phyloP scores from a whole-genome alignment of 2,113 vertebrate genomes.

The Megaleporinus macrocephalus region DNA sequence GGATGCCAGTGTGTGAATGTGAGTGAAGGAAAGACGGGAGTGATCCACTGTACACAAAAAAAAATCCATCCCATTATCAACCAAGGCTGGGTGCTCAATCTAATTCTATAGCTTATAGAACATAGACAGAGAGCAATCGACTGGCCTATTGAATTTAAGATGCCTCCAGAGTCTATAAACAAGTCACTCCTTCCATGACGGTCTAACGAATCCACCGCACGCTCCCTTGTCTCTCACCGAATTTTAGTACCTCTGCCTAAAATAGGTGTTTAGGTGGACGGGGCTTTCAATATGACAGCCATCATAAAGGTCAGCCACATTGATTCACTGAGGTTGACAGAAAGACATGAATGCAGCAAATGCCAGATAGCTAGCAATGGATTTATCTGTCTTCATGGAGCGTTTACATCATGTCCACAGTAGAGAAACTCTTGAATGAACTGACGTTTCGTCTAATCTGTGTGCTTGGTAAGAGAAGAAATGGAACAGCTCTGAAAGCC shows the following conservation, averaged over 20 bases:
- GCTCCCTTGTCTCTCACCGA: slow-evolving; percentile 22
- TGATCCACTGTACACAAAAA: slow-evolving; percentile 17
- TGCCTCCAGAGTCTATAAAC: slow-evolving; percentile 27
- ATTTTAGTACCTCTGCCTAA: slow-evolving; percentile 17
- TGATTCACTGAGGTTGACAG: slow-evolving; percentile 37
- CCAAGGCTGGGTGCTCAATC: slow-evolving; percentile 35
- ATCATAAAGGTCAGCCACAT: slow-evolving; percentile 54
- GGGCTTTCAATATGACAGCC: slow-evolving; percentile 36
- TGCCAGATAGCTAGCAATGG: slow-evolving; percentile 41
- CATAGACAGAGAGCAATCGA: slow-evolving; percentile 6
- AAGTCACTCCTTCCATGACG: not conserved
- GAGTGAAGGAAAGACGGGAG: no score
- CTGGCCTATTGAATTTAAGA: slow-evolving; percentile 38
- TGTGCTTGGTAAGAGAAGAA: slow-evolving; percentile 24
- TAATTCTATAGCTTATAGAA: slow-evolving; percentile 22
- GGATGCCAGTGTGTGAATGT: slow-evolving; percentile 25
- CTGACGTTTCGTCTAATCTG: slow-evolving; percentile 32
- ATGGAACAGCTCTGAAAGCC: slow-evolving; percentile 23
- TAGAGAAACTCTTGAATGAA: slow-evolving; percentile 22
- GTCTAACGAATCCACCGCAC: no score
- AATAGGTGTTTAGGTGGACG: slow-evolving; percentile 33
- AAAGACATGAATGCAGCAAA: slow-evolving; percentile 47
- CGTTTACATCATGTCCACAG: slow-evolving; percentile 29
- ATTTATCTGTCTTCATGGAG: slow-evolving; percentile 41
- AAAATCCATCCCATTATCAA: slow-evolving; percentile 34